Evolutionary conservation across 1,140 invertebrate genomes (phyloP).

Genomic region (Drosophila oshimai): DNA sequence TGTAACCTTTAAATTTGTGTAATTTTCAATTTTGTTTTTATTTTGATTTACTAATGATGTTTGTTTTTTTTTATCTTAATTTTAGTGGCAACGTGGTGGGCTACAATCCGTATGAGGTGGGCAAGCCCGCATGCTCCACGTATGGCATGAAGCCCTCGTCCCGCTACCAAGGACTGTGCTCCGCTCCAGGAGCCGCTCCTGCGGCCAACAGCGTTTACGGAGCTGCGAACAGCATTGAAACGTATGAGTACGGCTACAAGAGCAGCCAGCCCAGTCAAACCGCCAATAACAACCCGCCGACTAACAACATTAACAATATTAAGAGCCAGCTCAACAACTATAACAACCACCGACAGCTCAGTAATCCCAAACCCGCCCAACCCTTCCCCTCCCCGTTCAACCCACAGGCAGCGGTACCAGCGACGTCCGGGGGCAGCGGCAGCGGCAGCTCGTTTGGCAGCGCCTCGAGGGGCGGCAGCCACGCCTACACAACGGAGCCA

Average conservation of each 20-base stretch:
- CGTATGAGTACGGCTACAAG: conserved; percentile 77
- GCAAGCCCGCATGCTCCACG: conserved; percentile 87
- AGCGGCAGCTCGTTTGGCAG: conserved; percentile 60
- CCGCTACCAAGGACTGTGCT: conserved; percentile 89
- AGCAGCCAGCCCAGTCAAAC: conserved; percentile 45
- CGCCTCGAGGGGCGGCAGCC: conserved; percentile 51
- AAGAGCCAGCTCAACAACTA: conserved; percentile 45
- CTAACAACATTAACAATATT: conserved; percentile 78
- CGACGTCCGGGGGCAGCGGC: conserved; percentile 12
- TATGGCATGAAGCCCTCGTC: conserved; percentile 88
- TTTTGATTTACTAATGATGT: neutral
- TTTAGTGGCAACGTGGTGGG: conserved; percentile 90
- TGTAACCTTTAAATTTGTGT: too few species aligned
- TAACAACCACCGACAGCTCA: conserved; percentile 37
- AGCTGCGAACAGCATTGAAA: conserved; percentile 77
- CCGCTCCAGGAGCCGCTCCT: conserved; percentile 50
- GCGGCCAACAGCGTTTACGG: conserved; percentile 53
- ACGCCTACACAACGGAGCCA: conserved; percentile 59
- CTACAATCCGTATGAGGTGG: conserved; percentile 88
- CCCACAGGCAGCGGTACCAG: conserved; percentile 65
- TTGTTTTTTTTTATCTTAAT: conserved; percentile 1
- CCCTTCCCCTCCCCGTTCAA: conserved; percentile 37
- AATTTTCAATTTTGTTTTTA: too few species aligned
- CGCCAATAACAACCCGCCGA: conserved; percentile 58
- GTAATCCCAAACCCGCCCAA: conserved; percentile 47